A percentile compares a stretch with the other conserved stretches of the same genome.
Conservation (phyloP, 2,113 vertebrate species). For the Muntiacus reevesi region DNA sequence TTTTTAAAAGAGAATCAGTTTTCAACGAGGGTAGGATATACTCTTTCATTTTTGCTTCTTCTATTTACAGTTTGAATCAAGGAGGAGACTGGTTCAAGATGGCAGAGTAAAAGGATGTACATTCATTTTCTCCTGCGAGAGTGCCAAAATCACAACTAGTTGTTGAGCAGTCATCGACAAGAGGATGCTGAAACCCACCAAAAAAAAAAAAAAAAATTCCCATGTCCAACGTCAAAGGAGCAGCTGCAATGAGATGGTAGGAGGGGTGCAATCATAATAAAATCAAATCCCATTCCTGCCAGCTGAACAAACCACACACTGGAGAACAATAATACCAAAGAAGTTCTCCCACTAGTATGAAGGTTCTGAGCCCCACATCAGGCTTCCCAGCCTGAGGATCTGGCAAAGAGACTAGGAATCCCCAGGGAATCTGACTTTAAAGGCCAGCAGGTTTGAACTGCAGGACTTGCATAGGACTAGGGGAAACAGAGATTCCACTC, state of each 20-base stretch:
- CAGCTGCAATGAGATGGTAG: background rate
- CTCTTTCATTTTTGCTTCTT: background rate
- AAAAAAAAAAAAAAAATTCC: background rate
- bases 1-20: background rate
- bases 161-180: background rate
- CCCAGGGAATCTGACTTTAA: background rate
- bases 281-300: background rate
- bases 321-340: background rate
- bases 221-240: background rate
- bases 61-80: background rate
- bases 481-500: background rate
- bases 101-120: background rate
- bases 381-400: background rate
- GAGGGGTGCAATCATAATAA: background rate
- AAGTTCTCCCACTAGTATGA: background rate
- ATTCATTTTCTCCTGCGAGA: background rate
- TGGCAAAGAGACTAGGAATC: background rate
- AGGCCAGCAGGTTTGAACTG: background rate
- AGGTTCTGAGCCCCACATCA: background rate
- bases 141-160: background rate
- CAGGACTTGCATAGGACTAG: background rate
- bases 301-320: background rate
- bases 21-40: background rate
- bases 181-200: background rate
- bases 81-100: background rate